Evolutionary conservation across 2,888 invertebrate species (phyloP).

Genomic region (Nemapogon koenigi): DNA sequence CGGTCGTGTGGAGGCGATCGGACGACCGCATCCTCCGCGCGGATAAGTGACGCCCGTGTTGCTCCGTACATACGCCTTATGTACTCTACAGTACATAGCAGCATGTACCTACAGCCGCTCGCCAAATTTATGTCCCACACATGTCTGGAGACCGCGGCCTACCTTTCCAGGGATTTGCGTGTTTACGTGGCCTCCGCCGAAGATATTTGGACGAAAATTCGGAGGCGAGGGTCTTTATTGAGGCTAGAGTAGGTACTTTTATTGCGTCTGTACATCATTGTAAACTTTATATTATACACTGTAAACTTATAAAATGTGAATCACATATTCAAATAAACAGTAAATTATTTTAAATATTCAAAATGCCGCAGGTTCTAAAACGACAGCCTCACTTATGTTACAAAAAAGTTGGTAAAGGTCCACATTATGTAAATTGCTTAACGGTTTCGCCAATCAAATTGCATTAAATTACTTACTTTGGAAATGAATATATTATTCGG

Average conservation of each 20-base stretch:
- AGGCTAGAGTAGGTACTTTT: constrained; percentile 1
- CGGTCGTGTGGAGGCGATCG: constrained; percentile 28
- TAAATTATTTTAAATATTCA: too few species aligned
- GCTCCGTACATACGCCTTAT: constrained; percentile 43
- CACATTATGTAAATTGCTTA: too few species aligned
- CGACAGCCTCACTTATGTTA: too few species aligned
- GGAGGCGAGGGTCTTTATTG: constrained; percentile 7
- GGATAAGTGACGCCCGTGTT: constrained; percentile 65
- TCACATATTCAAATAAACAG: too few species aligned
- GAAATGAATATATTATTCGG: too few species aligned
- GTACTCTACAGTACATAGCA: constrained; percentile 48
- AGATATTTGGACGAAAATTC: constrained; percentile 5
- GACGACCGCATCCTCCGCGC: constrained; percentile 63
- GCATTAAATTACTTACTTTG: too few species aligned
- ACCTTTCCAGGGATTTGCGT: constrained; percentile 64
- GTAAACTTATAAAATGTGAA: too few species aligned
- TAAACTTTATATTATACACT: too few species aligned
- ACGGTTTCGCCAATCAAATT: too few species aligned
- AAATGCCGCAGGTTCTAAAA: too few species aligned
- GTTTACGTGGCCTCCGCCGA: constrained; percentile 30
- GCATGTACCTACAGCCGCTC: constrained; percentile 56
- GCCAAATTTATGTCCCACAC: constrained; percentile 65
- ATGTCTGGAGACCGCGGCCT: constrained; percentile 63
- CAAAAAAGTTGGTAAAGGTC: too few species aligned
- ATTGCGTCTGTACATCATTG: too few species aligned